Evolutionary conservation across 2,797 vertebrate genomes (phyloP).

Genomic region (Sebastes dallii): DNA sequence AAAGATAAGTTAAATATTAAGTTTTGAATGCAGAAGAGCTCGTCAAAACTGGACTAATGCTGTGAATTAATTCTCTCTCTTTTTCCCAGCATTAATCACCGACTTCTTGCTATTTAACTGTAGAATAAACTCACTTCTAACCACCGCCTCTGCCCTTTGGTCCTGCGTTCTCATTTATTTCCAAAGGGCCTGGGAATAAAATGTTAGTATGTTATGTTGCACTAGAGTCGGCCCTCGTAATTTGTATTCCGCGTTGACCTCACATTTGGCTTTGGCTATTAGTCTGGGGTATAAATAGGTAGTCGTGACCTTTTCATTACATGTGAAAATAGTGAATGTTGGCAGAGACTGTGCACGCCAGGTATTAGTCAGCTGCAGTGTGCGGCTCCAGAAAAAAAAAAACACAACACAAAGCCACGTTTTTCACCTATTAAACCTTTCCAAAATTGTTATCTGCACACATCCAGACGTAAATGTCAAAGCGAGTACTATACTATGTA

Average conservation of each 20-base stretch:
- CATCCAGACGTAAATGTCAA: conserved; percentile 3
- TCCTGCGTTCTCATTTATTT: not conserved
- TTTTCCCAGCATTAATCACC: not conserved
- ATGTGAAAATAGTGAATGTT: conserved; percentile 19
- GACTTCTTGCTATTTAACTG: not conserved
- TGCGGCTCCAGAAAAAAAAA: not conserved
- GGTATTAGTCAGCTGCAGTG: not conserved
- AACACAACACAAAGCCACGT: not conserved
- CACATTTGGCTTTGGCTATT: not conserved
- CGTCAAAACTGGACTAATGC: not conserved
- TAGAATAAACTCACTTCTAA: not conserved
- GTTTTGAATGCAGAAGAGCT: not conserved
- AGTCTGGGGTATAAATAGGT: not conserved
- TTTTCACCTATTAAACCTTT: not conserved
- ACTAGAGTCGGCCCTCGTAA: not conserved
- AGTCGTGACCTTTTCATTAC: conserved; percentile 53
- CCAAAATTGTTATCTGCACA: not conserved
- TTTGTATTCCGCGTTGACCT: not conserved
- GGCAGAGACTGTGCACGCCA: not conserved
- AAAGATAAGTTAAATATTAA: not conserved
- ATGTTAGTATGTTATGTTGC: not conserved
- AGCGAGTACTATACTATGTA: not conserved
- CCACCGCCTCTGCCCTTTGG: not conserved
- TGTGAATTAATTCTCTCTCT: not conserved
- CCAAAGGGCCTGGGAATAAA: not conserved